A percentile compares a stretch with the other conserved stretches of the same genome.
phyloP scores from a whole-genome alignment of 2,113 vertebrate genomes.

The Australoheros scitulus region DNA sequence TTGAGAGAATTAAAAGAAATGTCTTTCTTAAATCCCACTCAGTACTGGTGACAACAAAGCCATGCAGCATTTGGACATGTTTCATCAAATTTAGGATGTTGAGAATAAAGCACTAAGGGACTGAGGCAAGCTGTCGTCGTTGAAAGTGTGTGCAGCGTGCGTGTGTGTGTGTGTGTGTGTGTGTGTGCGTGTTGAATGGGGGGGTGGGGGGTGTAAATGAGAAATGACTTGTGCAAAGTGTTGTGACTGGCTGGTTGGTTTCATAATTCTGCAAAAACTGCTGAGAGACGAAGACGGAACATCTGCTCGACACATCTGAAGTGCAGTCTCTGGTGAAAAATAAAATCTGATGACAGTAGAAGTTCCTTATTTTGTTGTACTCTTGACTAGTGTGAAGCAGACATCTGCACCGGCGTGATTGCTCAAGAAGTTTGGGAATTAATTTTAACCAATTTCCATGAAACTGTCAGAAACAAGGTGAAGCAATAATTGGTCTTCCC shows the following conservation, averaged over 20 bases:
- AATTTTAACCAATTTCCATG: conserved; percentile 37
- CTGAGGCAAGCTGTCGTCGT: conserved; percentile 51
- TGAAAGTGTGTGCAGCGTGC: neutral
- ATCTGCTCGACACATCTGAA: conserved; percentile 70
- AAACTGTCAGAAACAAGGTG: conserved; percentile 47
- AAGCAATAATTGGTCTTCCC: conserved; percentile 40
- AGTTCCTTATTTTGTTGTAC: conserved; percentile 36
- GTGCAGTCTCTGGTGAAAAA: conserved; percentile 47
- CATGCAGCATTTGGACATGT: conserved; percentile 17
- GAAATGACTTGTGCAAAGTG: conserved; percentile 47
- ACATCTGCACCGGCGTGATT: conserved; percentile 31
- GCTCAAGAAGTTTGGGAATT: conserved; percentile 35
- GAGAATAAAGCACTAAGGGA: conserved; percentile 36
- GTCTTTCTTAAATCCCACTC: conserved; percentile 37
- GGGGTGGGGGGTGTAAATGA: conserved; percentile 37
- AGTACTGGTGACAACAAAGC: conserved; percentile 14
- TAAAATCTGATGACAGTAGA: conserved; percentile 45
- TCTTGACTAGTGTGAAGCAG: conserved; percentile 20
- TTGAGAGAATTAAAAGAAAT: conserved; percentile 20
- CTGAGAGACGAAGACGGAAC: conserved; percentile 62
- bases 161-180: neutral
- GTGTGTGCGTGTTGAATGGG: neutral
- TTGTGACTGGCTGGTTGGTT: conserved; percentile 61
- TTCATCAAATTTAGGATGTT: conserved; percentile 37
- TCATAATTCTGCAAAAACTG: conserved; percentile 59